phyloP scores from a whole-genome alignment of 2,113 vertebrate genomes.

The Melanostigma gelatinosum region DNA sequence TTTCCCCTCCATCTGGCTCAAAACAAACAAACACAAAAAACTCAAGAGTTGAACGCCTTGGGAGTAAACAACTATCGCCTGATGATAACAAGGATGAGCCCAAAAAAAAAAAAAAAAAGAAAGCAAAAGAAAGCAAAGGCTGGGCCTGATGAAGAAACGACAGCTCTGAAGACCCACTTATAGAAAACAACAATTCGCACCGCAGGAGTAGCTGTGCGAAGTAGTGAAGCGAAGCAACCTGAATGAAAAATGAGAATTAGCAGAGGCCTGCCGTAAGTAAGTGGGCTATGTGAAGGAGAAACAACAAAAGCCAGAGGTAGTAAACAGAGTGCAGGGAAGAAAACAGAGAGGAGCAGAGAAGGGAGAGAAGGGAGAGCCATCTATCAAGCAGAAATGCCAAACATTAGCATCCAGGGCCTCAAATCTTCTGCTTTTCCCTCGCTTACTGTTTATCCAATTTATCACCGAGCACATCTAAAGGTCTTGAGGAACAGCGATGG shows the following conservation, averaged over 20 bases:
- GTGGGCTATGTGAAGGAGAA: constrained; percentile 19
- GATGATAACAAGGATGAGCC: constrained; percentile 60
- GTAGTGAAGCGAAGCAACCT: constrained; percentile 33
- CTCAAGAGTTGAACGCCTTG: constrained; percentile 54
- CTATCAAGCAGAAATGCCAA: not conserved
- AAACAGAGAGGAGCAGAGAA: not conserved
- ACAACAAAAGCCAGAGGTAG: constrained; percentile 45
- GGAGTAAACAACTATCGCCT: constrained; percentile 66
- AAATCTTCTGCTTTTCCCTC: not conserved
- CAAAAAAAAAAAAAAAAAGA: not conserved
- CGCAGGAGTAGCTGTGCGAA: constrained; percentile 36
- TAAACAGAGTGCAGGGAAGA: constrained; percentile 20
- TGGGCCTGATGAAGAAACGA: constrained; percentile 22
- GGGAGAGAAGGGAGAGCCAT: not conserved
- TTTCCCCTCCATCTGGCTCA: constrained; percentile 55
- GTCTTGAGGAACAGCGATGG: too few species aligned
- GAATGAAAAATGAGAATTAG: constrained; percentile 66
- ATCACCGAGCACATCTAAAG: not conserved
- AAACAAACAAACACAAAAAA: constrained; percentile 19
- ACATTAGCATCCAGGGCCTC: not conserved
- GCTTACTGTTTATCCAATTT: not conserved
- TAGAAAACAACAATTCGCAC: constrained; percentile 63
- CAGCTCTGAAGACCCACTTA: constrained; percentile 57
- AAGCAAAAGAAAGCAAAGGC: not conserved
- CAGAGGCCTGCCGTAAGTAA: constrained; percentile 25